Evolutionary conservation across 2,113 vertebrate species (phyloP).

Genomic region (Zosterops japonicus): DNA sequence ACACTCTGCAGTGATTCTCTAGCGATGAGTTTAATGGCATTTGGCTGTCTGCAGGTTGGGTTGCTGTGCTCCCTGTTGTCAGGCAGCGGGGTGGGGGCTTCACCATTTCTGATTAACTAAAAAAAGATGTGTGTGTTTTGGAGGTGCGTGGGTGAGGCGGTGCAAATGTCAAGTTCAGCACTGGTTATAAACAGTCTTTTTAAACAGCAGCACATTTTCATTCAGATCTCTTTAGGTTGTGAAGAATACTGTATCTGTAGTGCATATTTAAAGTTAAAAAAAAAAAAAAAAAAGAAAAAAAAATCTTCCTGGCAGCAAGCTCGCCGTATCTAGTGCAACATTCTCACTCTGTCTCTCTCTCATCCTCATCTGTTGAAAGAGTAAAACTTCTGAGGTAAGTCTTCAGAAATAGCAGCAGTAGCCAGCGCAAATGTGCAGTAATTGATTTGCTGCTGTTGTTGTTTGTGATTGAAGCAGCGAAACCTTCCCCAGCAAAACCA

Average conservation of each 20-base stretch:
- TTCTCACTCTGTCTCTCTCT: conserved; percentile 52
- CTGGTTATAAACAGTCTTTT: conserved; percentile 54
- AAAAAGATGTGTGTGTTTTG: conserved; percentile 57
- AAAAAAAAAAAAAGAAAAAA: conserved; percentile 29
- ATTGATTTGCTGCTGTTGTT: conserved; percentile 66
- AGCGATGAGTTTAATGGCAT: not conserved
- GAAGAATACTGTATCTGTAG: conserved; percentile 70
- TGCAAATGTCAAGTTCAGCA: conserved; percentile 60
- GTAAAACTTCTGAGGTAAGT: conserved; percentile 54
- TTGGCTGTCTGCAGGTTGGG: conserved; percentile 44
- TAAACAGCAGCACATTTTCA: conserved; percentile 61
- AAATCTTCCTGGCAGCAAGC: conserved; percentile 57
- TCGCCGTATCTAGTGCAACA: conserved; percentile 43
- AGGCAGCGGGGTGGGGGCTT: not conserved
- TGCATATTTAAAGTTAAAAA: conserved; percentile 69
- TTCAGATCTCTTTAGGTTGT: conserved; percentile 67
- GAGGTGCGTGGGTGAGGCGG: conserved; percentile 32
- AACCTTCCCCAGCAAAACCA: conserved; percentile 58
- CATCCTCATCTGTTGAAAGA: conserved; percentile 60
- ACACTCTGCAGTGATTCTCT: not conserved
- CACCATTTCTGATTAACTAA: conserved; percentile 52
- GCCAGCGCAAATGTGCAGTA: conserved; percentile 61
- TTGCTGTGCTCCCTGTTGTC: conserved; percentile 14
- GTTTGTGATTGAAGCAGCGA: conserved; percentile 44
- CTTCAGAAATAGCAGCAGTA: conserved; percentile 65